These are phyloP conservation scores for Eledona agricola DNA, from an alignment of 2,888 invertebrate species.

Conservation along the genomic window DNA sequence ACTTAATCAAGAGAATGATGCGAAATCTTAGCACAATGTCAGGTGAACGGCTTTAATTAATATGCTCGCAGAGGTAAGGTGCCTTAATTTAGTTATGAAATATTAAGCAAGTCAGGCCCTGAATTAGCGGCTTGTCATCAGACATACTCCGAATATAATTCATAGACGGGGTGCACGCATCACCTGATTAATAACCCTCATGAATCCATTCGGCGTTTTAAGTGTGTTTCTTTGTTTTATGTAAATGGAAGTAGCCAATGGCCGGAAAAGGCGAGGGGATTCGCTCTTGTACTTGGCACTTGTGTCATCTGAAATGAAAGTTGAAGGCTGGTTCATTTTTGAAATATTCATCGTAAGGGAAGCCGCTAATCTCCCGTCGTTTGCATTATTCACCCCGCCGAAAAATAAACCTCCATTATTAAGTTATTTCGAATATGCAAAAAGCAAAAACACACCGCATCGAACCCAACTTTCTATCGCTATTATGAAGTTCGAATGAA, in stretches of 20 bases:
- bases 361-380: slow-evolving; percentile 39
- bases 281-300: slow-evolving; percentile 10
- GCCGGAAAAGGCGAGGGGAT: slow-evolving; percentile 20
- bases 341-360: slow-evolving; percentile 40
- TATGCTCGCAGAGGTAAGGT: slow-evolving; percentile 55
- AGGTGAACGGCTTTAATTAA: slow-evolving; percentile 57
- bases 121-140: slow-evolving; percentile 57
- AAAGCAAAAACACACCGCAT: slow-evolving; percentile 6
- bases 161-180: slow-evolving; percentile 50
- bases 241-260: slow-evolving; percentile 42
- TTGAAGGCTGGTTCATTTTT: slow-evolving; percentile 29
- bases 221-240: slow-evolving; percentile 55
- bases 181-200: slow-evolving; percentile 54
- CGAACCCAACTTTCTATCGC: slow-evolving; percentile 10
- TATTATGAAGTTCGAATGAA: slow-evolving; percentile 15
- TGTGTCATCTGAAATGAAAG: slow-evolving; percentile 33
- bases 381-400: slow-evolving; percentile 35
- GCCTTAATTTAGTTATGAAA: slow-evolving; percentile 60
- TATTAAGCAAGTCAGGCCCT: slow-evolving; percentile 56
- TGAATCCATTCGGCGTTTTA: slow-evolving; percentile 51
- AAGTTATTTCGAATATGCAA: slow-evolving; percentile 13
- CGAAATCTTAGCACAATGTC: slow-evolving; percentile 59
- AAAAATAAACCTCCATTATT: slow-evolving; percentile 28
- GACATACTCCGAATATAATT: slow-evolving; percentile 46
- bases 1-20: slow-evolving; percentile 59